Conservation (phyloP, 2,797 vertebrate species). For the Geotrypetes seraphini region DNA sequence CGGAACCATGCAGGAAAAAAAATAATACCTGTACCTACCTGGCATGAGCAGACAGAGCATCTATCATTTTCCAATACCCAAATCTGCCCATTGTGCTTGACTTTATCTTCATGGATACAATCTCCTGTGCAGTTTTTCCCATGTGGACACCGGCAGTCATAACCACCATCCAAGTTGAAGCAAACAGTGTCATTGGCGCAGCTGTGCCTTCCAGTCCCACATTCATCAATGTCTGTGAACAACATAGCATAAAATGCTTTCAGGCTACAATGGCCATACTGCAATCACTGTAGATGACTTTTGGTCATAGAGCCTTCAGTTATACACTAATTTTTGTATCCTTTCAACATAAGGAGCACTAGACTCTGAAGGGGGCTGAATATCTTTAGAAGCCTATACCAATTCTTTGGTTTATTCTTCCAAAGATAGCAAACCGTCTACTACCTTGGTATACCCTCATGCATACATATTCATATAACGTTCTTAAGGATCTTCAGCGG, state of each 20-base stretch:
- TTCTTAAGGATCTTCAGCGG: no score
- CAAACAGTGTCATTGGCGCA: constrained; percentile 93
- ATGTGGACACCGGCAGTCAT: constrained; percentile 91
- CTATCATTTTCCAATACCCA: constrained; percentile 93
- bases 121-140: constrained; percentile 95
- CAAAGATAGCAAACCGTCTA: no score
- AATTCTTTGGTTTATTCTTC: no score
- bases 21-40: constrained; percentile 60
- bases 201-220: constrained; percentile 82
- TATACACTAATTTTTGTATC: constrained; percentile 27
- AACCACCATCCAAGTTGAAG: constrained; percentile 95
- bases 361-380: background rate
- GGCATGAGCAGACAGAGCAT: constrained; percentile 93
- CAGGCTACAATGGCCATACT: constrained; percentile 7
- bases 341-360: background rate
- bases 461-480: no score
- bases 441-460: no score
- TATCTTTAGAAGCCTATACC: background rate
- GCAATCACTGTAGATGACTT: constrained; percentile 7
- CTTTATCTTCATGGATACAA: constrained; percentile 83
- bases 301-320: constrained; percentile 8
- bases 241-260: constrained; percentile 15
- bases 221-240: constrained; percentile 87
- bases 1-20: no score
- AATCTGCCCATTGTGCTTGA: constrained; percentile 93